phyloP scores from a whole-genome alignment of 2,888 invertebrate species.

The Bombylius discolor region DNA sequence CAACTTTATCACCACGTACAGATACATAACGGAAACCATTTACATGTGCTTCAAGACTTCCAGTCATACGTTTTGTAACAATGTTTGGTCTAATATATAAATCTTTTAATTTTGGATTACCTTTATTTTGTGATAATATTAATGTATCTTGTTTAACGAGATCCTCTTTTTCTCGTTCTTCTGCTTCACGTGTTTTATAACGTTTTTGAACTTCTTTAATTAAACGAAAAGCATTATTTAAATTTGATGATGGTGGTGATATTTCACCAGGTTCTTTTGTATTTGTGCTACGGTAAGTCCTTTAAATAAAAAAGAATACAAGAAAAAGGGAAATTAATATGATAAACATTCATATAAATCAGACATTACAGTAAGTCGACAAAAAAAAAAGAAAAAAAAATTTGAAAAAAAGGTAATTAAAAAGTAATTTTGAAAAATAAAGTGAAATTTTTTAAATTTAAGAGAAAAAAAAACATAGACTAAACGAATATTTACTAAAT shows the following conservation, averaged over 20 bases:
- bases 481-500: too few species aligned
- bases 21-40: slow-evolving; percentile 97
- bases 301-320: slow-evolving; percentile 20
- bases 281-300: slow-evolving; percentile 93
- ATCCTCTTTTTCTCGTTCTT: slow-evolving; percentile 97
- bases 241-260: slow-evolving; percentile 84
- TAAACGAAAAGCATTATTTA: slow-evolving; percentile 91
- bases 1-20: slow-evolving; percentile 98
- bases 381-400: not conserved
- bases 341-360: slow-evolving; percentile 1
- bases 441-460: too few species aligned
- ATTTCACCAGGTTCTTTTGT: slow-evolving; percentile 94
- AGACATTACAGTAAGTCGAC: too few species aligned
- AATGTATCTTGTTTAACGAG: slow-evolving; percentile 97
- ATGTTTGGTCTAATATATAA: slow-evolving; percentile 98
- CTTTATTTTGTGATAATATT: slow-evolving; percentile 85
- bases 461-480: too few species aligned
- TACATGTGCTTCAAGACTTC: slow-evolving; percentile 84
- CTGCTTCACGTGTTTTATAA: slow-evolving; percentile 95
- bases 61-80: slow-evolving; percentile 90
- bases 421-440: not conserved
- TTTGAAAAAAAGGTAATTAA: not conserved
- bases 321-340: too few species aligned
- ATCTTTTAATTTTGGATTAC: slow-evolving; percentile 95
- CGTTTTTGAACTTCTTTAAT: slow-evolving; percentile 99